These are phyloP conservation scores for Phyllostomus discolor DNA, from an alignment of 2,113 vertebrate species.

Conservation along the genomic window DNA sequence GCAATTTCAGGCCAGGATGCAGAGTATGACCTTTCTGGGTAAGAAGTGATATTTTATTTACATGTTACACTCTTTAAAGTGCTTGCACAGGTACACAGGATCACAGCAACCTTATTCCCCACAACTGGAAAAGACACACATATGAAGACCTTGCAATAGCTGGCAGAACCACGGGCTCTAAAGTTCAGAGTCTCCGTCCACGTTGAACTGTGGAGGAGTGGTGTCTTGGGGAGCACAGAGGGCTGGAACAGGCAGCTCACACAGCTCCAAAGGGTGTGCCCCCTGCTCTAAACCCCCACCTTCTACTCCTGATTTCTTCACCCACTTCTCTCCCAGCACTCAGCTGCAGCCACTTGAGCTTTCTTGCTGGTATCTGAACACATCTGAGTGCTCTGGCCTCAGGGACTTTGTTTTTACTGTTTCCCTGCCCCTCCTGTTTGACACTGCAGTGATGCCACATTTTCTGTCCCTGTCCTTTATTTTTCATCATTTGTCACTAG, in stretches of 20 bases:
- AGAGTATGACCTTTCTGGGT: background rate
- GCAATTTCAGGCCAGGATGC: background rate
- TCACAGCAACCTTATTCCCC: background rate
- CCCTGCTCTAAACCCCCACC: rapidly evolving
- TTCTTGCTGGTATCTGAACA: background rate
- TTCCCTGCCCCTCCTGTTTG: background rate
- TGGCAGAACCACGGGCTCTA: background rate
- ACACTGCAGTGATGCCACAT: background rate
- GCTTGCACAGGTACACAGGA: background rate
- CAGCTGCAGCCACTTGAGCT: background rate
- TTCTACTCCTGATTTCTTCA: background rate
- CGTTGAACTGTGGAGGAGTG: background rate
- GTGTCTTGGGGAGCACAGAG: background rate
- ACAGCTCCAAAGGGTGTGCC: background rate
- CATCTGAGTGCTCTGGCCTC: background rate
- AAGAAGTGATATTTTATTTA: background rate
- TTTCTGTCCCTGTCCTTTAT: background rate
- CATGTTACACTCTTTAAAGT: background rate
- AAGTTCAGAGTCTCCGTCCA: background rate
- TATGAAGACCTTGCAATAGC: background rate
- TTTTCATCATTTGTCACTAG: background rate
- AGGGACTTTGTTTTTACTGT: background rate
- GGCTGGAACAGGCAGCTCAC: rapidly evolving
- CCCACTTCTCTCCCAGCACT: background rate
- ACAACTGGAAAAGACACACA: background rate